Conservation (phyloP, 2,113 vertebrate species). For the Crotalus viridis region DNA sequence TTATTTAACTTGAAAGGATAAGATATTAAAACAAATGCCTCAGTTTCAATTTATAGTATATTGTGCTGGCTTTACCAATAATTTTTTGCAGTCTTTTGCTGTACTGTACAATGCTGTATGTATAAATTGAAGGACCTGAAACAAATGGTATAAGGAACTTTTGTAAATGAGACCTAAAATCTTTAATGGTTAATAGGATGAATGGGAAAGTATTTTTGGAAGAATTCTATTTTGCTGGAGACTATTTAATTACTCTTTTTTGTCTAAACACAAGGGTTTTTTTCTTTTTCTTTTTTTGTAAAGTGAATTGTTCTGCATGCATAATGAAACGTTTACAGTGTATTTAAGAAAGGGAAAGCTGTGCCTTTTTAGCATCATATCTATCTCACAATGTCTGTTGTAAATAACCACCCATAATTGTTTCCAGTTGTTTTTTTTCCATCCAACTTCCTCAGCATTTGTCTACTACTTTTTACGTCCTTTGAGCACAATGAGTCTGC, state of each 20-base stretch:
- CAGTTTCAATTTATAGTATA: conserved; percentile 79
- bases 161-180: conserved; percentile 83
- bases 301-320: conserved; percentile 99
- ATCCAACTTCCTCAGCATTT: conserved; percentile 61
- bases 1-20: conserved; percentile 77
- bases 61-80: conserved; percentile 85
- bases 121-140: conserved; percentile 86
- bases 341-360: conserved; percentile 99
- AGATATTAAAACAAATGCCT: conserved; percentile 79
- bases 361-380: conserved; percentile 99
- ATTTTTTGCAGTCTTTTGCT: conserved; percentile 85
- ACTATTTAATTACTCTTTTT: conserved; percentile 99
- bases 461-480: conserved; percentile 39
- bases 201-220: conserved; percentile 99
- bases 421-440: conserved; percentile 82
- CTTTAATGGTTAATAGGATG: conserved; percentile 94
- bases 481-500: conserved; percentile 54
- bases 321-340: conserved; percentile 99
- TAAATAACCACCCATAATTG: conserved; percentile 91
- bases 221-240: conserved; percentile 99
- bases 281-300: conserved; percentile 83
- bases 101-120: conserved; percentile 84
- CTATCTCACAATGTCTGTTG: conserved; percentile 95
- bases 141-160: conserved; percentile 79
- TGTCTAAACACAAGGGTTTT: conserved; percentile 94